These are phyloP conservation scores for Anastrepha ludens DNA, from an alignment of 1,140 invertebrate genomes.

Conservation along the genomic window DNA sequence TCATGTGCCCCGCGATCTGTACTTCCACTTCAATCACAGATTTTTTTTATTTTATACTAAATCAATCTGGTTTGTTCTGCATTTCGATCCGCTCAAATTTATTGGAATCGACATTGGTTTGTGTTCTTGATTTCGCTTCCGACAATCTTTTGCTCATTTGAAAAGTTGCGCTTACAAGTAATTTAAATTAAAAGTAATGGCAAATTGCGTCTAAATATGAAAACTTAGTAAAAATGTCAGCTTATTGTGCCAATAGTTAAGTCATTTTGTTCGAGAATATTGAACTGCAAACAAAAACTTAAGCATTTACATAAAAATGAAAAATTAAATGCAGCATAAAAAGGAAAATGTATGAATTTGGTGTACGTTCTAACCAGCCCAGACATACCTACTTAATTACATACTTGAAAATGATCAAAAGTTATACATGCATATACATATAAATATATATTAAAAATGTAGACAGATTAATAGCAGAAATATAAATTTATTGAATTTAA, in stretches of 20 bases:
- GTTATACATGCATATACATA: not conserved
- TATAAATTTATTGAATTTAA: slow-evolving; percentile 35
- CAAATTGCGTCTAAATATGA: too few species aligned
- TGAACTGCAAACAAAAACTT: slow-evolving; percentile 53
- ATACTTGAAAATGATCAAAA: not conserved
- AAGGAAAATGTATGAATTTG: slow-evolving; percentile 1
- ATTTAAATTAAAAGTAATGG: slow-evolving; percentile 12
- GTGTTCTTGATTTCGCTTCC: too few species aligned
- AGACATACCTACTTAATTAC: not conserved
- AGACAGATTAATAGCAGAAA: not conserved
- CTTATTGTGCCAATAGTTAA: too few species aligned
- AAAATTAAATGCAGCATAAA: not conserved
- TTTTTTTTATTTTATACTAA: too few species aligned
- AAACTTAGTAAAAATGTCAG: too few species aligned
- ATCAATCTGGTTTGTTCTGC: too few species aligned
- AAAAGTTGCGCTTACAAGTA: too few species aligned
- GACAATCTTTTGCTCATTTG: slow-evolving; percentile 62
- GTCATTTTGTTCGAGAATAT: slow-evolving; percentile 55
- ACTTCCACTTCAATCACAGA: too few species aligned
- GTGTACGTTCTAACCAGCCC: not conserved
- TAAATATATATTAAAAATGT: not conserved
- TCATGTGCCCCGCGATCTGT: too few species aligned
- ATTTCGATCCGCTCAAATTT: too few species aligned
- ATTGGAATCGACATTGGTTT: too few species aligned
- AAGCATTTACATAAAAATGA: not conserved